Conservation (phyloP, 2,113 vertebrate species). For the human region GRCh38 chr11:84020501-84021000, state of each 20-base stretch:
- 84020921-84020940: not conserved
- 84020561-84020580: slow-evolving; percentile 59
- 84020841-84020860: slow-evolving; percentile 39
- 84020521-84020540: not conserved
- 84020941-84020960: not conserved
- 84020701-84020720: slow-evolving; percentile 48
- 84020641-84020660: slow-evolving; percentile 63
- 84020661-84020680: slow-evolving; percentile 41
- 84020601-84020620: slow-evolving; percentile 53
- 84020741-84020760: not conserved
- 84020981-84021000: not conserved
- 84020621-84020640: slow-evolving; percentile 69
- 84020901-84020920: not conserved
- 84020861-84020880: slow-evolving; percentile 6
- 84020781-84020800: slow-evolving; percentile 24
- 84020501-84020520: slow-evolving; percentile 41
- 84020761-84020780: not conserved
- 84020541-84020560: slow-evolving; percentile 62
- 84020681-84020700: slow-evolving; percentile 66
- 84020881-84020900: not conserved
- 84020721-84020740: not conserved
- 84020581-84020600: slow-evolving; percentile 42
- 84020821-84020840: not conserved
- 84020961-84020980: not conserved
- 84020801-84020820: not conserved